Conservation (phyloP, 2,888 invertebrate genomes). For the Rhaphigaster nebulosa region DNA sequence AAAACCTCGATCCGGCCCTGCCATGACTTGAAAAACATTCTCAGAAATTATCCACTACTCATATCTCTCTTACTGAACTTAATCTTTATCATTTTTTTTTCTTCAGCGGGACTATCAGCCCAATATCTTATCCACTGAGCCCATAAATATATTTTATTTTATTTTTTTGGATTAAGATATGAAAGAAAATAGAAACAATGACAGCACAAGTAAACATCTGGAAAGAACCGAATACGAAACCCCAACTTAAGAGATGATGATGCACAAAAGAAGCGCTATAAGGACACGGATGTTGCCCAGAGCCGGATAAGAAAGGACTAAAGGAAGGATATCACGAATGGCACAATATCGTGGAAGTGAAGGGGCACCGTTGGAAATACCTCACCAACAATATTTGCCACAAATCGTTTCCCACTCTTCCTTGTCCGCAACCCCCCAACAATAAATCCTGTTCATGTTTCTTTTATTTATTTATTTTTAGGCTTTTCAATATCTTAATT, state of each 20-base stretch:
- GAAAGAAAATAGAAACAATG: not conserved
- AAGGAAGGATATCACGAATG: slow-evolving; percentile 26
- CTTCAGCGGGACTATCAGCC: no score
- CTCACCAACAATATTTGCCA: slow-evolving; percentile 53
- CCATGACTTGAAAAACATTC: no score
- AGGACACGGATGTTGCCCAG: slow-evolving; percentile 64
- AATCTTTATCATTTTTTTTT: no score
- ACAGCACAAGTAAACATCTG: not conserved
- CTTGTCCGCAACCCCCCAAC: not conserved
- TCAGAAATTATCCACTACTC: no score
- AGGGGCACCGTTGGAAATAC: not conserved
- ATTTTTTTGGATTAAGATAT: no score
- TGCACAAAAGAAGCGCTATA: slow-evolving; percentile 67
- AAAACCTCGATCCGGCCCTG: no score
- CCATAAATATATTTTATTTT: no score
- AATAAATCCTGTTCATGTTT: not conserved
- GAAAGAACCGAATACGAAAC: slow-evolving; percentile 63
- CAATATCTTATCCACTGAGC: no score
- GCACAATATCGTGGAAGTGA: slow-evolving; percentile 21
- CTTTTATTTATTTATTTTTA: not conserved
- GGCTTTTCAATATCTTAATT: not conserved
- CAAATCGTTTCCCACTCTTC: slow-evolving; percentile 52
- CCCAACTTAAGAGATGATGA: slow-evolving; percentile 67
- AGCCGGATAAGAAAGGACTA: not conserved
- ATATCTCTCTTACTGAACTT: no score